Percentiles rank a stretch among this genome's conserved stretches.
Evolutionary conservation across 2,888 invertebrate genomes (phyloP).

Genomic region (Drosophila ustulata): DNA sequence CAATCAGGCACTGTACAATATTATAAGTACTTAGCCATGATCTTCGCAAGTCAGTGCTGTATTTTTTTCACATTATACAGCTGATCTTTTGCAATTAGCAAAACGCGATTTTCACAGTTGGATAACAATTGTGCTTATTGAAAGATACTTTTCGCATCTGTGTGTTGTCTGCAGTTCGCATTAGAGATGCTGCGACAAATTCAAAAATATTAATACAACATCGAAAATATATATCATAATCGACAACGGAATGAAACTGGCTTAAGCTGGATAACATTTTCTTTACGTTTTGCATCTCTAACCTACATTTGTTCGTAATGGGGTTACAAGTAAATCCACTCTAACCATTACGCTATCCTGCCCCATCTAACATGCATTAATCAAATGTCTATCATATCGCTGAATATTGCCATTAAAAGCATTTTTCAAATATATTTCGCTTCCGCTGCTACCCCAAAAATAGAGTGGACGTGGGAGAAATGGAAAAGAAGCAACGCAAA

Average conservation of each 20-base stretch:
- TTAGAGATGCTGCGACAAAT: not conserved
- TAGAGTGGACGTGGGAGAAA: slow-evolving; percentile 16
- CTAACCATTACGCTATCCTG: slow-evolving; percentile 38
- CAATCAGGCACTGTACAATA: slow-evolving; percentile 9
- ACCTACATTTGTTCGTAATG: not conserved
- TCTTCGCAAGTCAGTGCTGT: not conserved
- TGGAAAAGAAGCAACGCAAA: not conserved
- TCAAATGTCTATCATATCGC: slow-evolving; percentile 50
- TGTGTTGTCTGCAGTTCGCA: not conserved
- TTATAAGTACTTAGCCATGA: slow-evolving; percentile 1
- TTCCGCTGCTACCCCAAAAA: slow-evolving; percentile 44
- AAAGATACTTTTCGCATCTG: not conserved
- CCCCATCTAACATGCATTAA: slow-evolving; percentile 59
- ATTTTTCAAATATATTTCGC: slow-evolving; percentile 44
- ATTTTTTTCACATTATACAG: slow-evolving; percentile 3
- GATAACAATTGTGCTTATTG: slow-evolving; percentile 10
- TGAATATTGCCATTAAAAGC: slow-evolving; percentile 43
- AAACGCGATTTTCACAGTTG: slow-evolving; percentile 12
- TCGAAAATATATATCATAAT: too few relatives aligned
- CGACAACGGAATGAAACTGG: not conserved
- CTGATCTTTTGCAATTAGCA: slow-evolving; percentile 30
- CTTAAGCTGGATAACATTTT: not conserved
- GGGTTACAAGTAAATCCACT: slow-evolving; percentile 12
- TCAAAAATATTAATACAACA: not conserved
- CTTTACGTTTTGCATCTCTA: not conserved